Evolutionary conservation across 2,888 invertebrate genomes (phyloP), one percentile per base, ranked within the genome.

Genomic region (Apeira syringaria): DNA sequence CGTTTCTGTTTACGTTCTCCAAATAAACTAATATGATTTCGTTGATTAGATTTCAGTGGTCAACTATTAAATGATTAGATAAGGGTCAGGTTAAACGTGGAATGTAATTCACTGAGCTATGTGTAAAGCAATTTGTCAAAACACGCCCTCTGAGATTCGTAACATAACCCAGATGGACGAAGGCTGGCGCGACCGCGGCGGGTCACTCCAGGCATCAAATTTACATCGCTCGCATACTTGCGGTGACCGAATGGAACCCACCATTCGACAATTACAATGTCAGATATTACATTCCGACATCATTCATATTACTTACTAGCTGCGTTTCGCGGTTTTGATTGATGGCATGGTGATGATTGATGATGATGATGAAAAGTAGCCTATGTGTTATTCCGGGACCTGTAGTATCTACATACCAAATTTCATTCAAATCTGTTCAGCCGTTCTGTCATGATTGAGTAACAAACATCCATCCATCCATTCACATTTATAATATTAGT

Each of bases 191-290:
- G 65, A 74, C 78, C 77, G 68, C 78, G 67, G 45, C 64, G 59
- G 68, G 68, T 78, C 76, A 68, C 74, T 75, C 64, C 51, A 61
- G 77, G 80, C 71, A 83, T 83, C 83, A 84, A 82, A 80, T 83
- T 78, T 74, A 79, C 82, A 80, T 86, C 69, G 78, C 72, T 51
- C 68, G 71, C 82, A 84, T 85, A 76, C 71, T 81, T 87, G 86
- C 56, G 85, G 86, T 54, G 48, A 61, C 61, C 61, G 57, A 54
- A 56, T 64, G 63, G 57, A 54, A 63, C 64, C 70, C 70, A 7
- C 7, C 64, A 70, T 69, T 72, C 62, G 64, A 58, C 63, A 36
- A 45, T 44, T 13, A 30, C 46, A 27, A 43, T 47, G 44, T 20
- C 32, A 45, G 38, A 41, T 38, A 40, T 47, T 44, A 43, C 38